These are phyloP conservation scores for Ylistrum balloti DNA, from an alignment of 1,140 invertebrate species.

Conservation along the genomic window DNA sequence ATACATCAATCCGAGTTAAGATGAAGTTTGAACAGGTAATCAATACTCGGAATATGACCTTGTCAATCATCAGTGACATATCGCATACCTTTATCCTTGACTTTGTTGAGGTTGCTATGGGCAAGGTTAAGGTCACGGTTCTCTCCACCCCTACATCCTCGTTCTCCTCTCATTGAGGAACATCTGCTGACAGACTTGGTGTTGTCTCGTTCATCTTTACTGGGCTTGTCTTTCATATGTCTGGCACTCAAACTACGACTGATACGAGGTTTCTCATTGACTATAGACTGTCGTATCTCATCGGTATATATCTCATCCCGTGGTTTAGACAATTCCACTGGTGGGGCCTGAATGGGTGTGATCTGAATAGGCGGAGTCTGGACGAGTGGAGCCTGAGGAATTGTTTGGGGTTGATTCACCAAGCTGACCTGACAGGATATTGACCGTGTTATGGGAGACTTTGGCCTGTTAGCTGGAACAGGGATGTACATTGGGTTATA, in stretches of 20 bases:
- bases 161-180: slow-evolving; percentile 55
- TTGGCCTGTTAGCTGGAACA: slow-evolving; percentile 61
- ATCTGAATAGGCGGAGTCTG: not conserved
- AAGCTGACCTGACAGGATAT: slow-evolving; percentile 77
- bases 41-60: too few relatives aligned
- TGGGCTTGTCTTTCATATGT: slow-evolving; percentile 58
- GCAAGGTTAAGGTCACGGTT: slow-evolving; percentile 67
- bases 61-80: too few relatives aligned
- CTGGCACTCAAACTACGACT: slow-evolving; percentile 70
- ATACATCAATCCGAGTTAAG: too few relatives aligned
- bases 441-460: slow-evolving; percentile 51
- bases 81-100: slow-evolving; percentile 77
- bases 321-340: not conserved
- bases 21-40: too few relatives aligned
- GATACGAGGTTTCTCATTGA: slow-evolving; percentile 53
- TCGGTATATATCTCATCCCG: not conserved
- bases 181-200: slow-evolving; percentile 65
- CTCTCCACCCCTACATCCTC: slow-evolving; percentile 70
- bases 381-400: not conserved
- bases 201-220: slow-evolving; percentile 60
- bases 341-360: not conserved
- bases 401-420: slow-evolving; percentile 48
- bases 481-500: slow-evolving; percentile 80
- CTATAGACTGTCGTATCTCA: not conserved
- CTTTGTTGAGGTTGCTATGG: slow-evolving; percentile 69